Conservation (phyloP, 2,888 invertebrate genomes). For the Phragmatobia fuliginosa region DNA sequence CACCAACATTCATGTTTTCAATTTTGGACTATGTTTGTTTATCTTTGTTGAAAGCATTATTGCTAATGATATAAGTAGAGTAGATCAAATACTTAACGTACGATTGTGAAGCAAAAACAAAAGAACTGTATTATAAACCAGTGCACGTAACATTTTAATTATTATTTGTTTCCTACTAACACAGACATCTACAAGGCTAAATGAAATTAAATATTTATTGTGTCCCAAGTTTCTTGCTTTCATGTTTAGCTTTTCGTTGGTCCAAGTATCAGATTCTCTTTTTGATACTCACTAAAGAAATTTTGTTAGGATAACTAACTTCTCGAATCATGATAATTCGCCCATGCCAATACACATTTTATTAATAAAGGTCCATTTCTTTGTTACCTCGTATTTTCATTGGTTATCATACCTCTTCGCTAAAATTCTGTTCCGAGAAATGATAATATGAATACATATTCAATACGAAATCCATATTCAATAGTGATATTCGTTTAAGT, state of each 20-base stretch:
- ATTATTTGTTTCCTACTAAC: background rate
- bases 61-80: background rate
- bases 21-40: background rate
- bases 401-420: constrained; percentile 21
- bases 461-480: constrained; percentile 22
- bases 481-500: background rate
- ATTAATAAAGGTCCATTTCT: constrained; percentile 36
- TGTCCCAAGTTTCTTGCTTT: constrained; percentile 20
- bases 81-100: background rate
- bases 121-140: background rate
- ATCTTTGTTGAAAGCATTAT: background rate
- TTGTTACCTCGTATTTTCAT: constrained; percentile 26
- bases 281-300: constrained; percentile 24
- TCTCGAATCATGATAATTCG: constrained; percentile 28
- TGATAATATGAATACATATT: constrained; percentile 25
- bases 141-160: background rate
- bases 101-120: background rate
- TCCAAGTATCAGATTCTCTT: constrained; percentile 30
- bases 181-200: constrained; percentile 6
- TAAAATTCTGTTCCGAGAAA: constrained; percentile 11
- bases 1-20: background rate
- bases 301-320: constrained; percentile 31
- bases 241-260: constrained; percentile 25
- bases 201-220: constrained; percentile 36
- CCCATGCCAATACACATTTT: constrained; percentile 23